Evolutionary conservation across 2,113 vertebrate species (phyloP).

Genomic region (Penelope pileata): DNA sequence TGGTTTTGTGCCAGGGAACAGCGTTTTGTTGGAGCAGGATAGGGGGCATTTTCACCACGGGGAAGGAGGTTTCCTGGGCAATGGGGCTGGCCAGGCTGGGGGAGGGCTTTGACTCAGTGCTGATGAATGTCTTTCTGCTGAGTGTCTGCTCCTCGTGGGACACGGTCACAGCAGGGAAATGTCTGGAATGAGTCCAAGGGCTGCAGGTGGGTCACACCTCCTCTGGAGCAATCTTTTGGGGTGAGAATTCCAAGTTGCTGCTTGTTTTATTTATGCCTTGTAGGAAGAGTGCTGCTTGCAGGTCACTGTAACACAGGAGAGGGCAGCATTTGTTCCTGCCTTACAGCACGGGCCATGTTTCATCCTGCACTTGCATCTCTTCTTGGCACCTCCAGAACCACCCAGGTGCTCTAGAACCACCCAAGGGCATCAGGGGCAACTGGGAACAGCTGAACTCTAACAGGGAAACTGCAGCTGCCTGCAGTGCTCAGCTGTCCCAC

Average conservation of each 20-base stretch:
- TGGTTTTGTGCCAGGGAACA: background rate
- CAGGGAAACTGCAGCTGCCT: too few relatives aligned
- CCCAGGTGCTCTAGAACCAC: too few relatives aligned
- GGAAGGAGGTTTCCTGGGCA: background rate
- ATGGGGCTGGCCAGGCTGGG: background rate
- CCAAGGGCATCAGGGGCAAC: too few relatives aligned
- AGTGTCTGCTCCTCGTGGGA: accelerated
- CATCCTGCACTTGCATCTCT: background rate
- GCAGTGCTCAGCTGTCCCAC: background rate
- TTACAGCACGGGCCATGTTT: accelerated
- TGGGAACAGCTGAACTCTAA: too few relatives aligned
- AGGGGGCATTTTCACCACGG: too few relatives aligned
- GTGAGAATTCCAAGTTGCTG: background rate
- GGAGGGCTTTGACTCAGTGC: background rate
- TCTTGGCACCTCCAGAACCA: accelerated
- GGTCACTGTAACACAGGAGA: background rate
- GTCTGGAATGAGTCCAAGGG: background rate
- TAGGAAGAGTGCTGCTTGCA: accelerated
- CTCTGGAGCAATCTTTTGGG: accelerated
- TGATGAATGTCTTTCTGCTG: accelerated
- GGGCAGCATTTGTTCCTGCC: background rate
- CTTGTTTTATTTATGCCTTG: background rate
- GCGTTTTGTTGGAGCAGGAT: too few relatives aligned
- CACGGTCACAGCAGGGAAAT: accelerated
- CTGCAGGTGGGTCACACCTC: accelerated